Percentiles rank a stretch among this genome's conserved stretches.
Evolutionary conservation across 2,888 invertebrate species (phyloP).

Genomic region (Polia nebulosa): DNA sequence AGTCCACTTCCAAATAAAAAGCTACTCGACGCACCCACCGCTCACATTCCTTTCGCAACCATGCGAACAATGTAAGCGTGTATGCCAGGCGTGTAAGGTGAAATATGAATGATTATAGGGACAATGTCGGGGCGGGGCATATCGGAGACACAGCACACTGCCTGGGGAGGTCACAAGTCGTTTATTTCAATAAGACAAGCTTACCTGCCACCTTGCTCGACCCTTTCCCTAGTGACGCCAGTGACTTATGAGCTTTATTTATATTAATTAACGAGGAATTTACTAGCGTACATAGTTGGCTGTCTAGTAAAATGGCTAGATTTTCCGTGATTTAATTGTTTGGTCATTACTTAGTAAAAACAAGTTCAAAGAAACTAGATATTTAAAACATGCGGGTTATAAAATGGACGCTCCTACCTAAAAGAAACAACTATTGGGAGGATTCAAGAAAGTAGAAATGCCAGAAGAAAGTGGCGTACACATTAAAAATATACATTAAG

Average conservation of each 20-base stretch:
- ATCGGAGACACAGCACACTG: constrained; percentile 58
- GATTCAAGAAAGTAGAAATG: neutral
- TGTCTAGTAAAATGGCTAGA: constrained; percentile 29
- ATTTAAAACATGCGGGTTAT: neutral
- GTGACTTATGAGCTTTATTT: constrained; percentile 79
- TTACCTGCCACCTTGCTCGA: constrained; percentile 73
- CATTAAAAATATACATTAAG: neutral
- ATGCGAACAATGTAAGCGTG: constrained; percentile 53
- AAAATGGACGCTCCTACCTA: neutral
- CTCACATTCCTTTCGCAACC: constrained; percentile 29
- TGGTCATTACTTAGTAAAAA: too few species aligned
- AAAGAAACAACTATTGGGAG: constrained; percentile 4
- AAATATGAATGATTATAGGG: constrained; percentile 67
- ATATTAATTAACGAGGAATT: constrained; percentile 75
- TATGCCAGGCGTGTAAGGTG: constrained; percentile 51
- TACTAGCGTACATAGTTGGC: constrained; percentile 53
- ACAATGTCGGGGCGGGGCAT: constrained; percentile 54
- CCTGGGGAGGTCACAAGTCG: constrained; percentile 75
- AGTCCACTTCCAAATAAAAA: constrained; percentile 14
- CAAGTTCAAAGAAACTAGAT: neutral
- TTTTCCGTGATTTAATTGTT: constrained; percentile 29
- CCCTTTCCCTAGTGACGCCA: constrained; percentile 70
- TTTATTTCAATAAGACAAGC: constrained; percentile 81
- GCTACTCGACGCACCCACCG: constrained; percentile 48
- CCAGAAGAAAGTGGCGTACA: neutral